Evolutionary conservation across 1,140 invertebrate species (phyloP), one percentile per base, ranked within the genome.

Genomic region (silkworm (Bombyx mori)): DNA sequence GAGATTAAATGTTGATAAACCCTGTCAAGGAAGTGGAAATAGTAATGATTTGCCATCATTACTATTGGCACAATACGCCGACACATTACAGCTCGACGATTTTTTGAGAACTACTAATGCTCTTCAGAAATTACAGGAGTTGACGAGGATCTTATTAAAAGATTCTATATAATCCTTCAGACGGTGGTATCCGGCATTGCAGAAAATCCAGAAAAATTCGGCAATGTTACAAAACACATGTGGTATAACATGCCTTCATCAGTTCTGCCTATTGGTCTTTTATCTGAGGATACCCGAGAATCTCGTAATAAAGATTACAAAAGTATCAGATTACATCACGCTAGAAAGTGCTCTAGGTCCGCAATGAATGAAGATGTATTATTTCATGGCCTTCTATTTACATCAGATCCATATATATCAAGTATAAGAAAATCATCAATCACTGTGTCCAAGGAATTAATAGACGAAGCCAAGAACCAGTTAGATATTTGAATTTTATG

Each of bases 41-140:
- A 54, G 12, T 7, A 68, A 69, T 64, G 61, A 66, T 35, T 60
- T 58, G 2, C 62, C 65, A 26, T 63, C 63, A 18, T 18, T 18
- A 18, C 12, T 18, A 18, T 18, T 18, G 12, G 12, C 12, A 18
- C 12, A 18, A 18, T 18, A 18, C 12, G 12, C 12, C 12, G 12
- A 18, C 12, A 56, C 61, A 9, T 3, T 35, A 35, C 26, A 35
- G 4, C 26, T 35, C 26, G 18, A 55, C 43, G 58, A 58, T 60
- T 65, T 65, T 69, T 69, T 58, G 4, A 55, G 1, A 63, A 63
- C 56, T 22, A 12, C 22, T n/a, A 8, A 0, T 60, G 57, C 10
- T 60, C 64, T 60, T 48, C 62, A 42, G 61, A 64, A 47, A 66
- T 69, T 8, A 66, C 68, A 55, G 60, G 62, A 12, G 52, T 66